phyloP scores from a whole-genome alignment of 2,797 vertebrate genomes.

The Rhinichthys osculus region DNA sequence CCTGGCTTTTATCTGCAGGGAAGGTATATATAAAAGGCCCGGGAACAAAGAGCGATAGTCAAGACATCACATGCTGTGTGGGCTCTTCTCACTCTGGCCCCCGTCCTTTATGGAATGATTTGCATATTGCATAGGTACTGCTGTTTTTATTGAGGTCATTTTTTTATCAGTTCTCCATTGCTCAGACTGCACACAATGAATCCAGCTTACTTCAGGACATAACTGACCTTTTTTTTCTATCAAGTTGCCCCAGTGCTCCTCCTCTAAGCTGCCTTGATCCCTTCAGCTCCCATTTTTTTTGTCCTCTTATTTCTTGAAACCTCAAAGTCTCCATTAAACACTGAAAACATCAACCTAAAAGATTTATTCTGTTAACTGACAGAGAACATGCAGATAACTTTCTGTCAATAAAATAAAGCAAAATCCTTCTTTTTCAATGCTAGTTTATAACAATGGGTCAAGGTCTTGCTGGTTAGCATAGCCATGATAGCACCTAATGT shows the following conservation, averaged over 20 bases:
- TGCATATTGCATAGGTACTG: conserved; percentile 76
- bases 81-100: conserved; percentile 61
- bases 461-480: background rate
- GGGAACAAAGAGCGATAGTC: conserved; percentile 74
- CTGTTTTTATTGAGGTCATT: conserved; percentile 76
- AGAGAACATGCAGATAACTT: conserved; percentile 1
- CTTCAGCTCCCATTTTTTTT: background rate
- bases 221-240: conserved; percentile 70
- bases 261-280: conserved; percentile 41
- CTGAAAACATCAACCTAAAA: conserved; percentile 30
- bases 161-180: conserved; percentile 71
- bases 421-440: background rate
- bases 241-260: conserved; percentile 44
- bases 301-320: conserved; percentile 17
- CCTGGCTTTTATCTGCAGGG: conserved; percentile 70
- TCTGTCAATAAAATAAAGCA: conserved; percentile 10
- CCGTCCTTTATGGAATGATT: conserved; percentile 73
- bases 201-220: conserved; percentile 72
- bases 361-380: conserved; percentile 9
- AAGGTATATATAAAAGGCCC: conserved; percentile 68
- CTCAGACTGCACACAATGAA: conserved; percentile 72
- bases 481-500: background rate
- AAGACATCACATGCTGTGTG: conserved; percentile 50
- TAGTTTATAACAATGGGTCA: background rate
- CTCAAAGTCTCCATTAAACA: conserved; percentile 36